Evolutionary conservation across 2,797 vertebrate genomes (phyloP).

Genomic region (Monodelphis domestica): DNA sequence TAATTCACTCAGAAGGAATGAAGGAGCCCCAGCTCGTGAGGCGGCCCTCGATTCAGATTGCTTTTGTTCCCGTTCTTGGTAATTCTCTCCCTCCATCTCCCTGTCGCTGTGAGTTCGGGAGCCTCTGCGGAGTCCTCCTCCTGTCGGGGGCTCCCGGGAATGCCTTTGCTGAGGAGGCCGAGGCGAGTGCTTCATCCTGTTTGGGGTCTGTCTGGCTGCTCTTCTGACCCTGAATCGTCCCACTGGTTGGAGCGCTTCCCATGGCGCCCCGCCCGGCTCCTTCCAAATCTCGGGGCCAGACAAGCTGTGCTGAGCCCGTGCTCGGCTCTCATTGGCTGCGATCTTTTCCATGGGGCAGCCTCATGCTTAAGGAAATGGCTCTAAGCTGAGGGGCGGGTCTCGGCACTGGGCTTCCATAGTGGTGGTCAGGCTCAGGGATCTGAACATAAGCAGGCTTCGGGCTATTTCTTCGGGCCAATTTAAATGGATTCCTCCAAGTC

Average conservation of each 20-base stretch:
- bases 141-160: slow-evolving; percentile 70
- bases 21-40: slow-evolving; percentile 61
- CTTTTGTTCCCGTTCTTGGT: slow-evolving; percentile 76
- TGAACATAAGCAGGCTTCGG: slow-evolving; percentile 74
- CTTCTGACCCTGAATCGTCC: slow-evolving; percentile 76
- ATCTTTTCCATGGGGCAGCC: slow-evolving; percentile 76
- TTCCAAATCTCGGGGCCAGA: slow-evolving; percentile 68
- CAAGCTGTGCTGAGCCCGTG: slow-evolving; percentile 65
- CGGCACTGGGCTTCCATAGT: slow-evolving; percentile 78
- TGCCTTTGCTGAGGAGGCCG: slow-evolving; percentile 75
- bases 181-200: slow-evolving; percentile 72
- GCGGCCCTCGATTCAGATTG: slow-evolving; percentile 72
- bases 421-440: slow-evolving; percentile 75
- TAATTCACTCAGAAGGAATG: slow-evolving; percentile 79
- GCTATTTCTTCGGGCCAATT: slow-evolving; percentile 75
- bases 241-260: slow-evolving; percentile 68
- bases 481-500: slow-evolving; percentile 76
- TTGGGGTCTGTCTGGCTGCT: slow-evolving; percentile 70
- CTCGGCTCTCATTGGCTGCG: slow-evolving; percentile 78
- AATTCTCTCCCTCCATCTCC: slow-evolving; percentile 70
- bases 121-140: slow-evolving; percentile 66
- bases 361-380: slow-evolving; percentile 79
- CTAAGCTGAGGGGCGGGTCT: slow-evolving; percentile 72
- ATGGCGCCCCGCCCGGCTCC: slow-evolving; percentile 68
- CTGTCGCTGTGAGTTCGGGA: slow-evolving; percentile 75